Conservation (phyloP, 2,113 vertebrate genomes). For the Carassius gibelio region DNA sequence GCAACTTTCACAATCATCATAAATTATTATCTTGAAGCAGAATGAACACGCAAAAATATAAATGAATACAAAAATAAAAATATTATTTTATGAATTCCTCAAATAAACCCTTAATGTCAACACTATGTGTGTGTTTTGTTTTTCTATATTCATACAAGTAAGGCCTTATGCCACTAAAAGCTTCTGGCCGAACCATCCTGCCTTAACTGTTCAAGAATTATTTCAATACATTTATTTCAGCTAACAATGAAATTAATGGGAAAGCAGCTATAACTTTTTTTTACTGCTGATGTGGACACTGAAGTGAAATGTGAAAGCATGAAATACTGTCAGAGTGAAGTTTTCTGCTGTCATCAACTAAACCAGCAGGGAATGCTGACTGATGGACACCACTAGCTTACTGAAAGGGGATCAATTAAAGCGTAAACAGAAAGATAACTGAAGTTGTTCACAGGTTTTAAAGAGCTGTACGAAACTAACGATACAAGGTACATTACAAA, state of each 20-base stretch:
- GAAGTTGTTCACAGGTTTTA: not conserved
- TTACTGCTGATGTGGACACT: not conserved
- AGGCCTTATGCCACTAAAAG: not conserved
- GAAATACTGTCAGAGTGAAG: not conserved
- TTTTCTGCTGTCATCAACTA: conserved; percentile 62
- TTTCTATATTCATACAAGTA: not conserved
- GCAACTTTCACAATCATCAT: not conserved
- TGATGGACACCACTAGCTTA: not conserved
- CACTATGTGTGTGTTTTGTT: no score
- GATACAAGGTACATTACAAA: not conserved
- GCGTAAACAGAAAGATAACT: not conserved
- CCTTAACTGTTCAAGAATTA: not conserved
- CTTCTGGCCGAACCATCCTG: not conserved
- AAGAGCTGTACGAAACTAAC: not conserved
- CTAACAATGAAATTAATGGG: not conserved
- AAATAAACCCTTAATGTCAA: not conserved
- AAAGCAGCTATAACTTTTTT: not conserved
- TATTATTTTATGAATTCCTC: not conserved
- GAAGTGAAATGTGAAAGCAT: not conserved
- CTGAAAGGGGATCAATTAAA: not conserved
- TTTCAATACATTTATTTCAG: not conserved
- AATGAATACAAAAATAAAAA: no score
- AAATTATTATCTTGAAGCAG: not conserved
- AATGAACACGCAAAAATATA: not conserved
- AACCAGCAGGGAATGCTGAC: conserved; percentile 44